These are phyloP conservation scores for Montipora capitata DNA, from an alignment of 92 coral and sea anemone genomes.

Conservation along the genomic window DNA sequence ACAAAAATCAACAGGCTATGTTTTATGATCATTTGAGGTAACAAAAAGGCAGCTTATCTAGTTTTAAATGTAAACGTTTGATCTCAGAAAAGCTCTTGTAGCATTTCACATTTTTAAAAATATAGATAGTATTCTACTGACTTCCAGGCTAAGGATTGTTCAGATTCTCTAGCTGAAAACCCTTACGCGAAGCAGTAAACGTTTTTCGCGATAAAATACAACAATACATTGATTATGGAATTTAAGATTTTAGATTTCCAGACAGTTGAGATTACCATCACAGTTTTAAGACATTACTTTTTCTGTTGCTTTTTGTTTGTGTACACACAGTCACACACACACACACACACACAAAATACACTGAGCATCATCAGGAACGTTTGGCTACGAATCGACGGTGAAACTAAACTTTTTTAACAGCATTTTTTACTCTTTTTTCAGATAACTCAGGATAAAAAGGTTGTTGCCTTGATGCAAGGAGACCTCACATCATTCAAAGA, in stretches of 20 bases:
- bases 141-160: no score
- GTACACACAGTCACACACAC: no score
- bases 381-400: background rate
- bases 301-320: no score
- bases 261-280: no score
- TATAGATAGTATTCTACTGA: no score
- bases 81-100: no score
- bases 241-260: no score
- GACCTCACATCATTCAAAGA: background rate
- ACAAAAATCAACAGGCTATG: background rate
- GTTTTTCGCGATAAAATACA: background rate
- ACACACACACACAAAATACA: no score
- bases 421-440: background rate
- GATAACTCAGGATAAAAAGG: background rate
- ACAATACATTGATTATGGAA: no score
- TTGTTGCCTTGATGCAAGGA: background rate
- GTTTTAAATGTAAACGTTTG: background rate
- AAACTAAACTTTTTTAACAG: background rate
- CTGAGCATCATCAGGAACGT: no score
- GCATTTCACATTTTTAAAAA: no score
- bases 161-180: background rate
- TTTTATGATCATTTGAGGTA: background rate
- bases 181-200: background rate
- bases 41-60: background rate
- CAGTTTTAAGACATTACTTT: no score